phyloP scores from a whole-genome alignment of 2,888 invertebrate genomes.

The Xylota segnis region DNA sequence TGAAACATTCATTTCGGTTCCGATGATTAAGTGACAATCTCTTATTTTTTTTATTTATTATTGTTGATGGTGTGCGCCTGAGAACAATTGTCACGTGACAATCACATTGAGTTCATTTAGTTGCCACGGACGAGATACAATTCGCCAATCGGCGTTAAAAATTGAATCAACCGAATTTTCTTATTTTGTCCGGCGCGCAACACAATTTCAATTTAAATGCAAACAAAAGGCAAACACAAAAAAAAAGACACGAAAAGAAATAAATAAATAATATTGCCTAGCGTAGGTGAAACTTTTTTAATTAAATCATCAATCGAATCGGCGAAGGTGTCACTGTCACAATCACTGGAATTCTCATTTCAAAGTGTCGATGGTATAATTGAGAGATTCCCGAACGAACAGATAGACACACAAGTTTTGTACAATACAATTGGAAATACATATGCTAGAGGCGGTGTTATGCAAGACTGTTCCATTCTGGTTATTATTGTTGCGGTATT shows the following conservation, averaged over 20 bases:
- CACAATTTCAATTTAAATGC: constrained; percentile 41
- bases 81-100: constrained; percentile 17
- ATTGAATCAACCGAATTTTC: constrained; percentile 12
- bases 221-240: constrained; percentile 5
- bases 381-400: constrained; percentile 33
- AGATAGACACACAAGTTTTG: constrained; percentile 3
- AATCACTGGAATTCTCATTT: constrained; percentile 55
- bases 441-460: background rate
- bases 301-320: constrained; percentile 63
- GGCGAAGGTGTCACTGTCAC: constrained; percentile 51
- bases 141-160: constrained; percentile 1
- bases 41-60: background rate
- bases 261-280: constrained; percentile 24
- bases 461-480: background rate
- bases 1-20: background rate
- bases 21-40: constrained; percentile 1
- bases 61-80: background rate
- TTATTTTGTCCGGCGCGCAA: background rate
- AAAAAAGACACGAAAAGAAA: constrained; percentile 9
- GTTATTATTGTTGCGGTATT: too few species aligned
- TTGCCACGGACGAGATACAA: constrained; percentile 1
- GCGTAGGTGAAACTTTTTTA: constrained; percentile 50
- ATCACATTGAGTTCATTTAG: background rate
- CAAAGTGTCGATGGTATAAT: constrained; percentile 56
- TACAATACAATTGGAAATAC: background rate